A percentile compares a stretch with the other conserved stretches of the same genome.
Evolutionary conservation across 2,113 vertebrate species (phyloP).

Genomic region (Eubucco bourcierii): DNA sequence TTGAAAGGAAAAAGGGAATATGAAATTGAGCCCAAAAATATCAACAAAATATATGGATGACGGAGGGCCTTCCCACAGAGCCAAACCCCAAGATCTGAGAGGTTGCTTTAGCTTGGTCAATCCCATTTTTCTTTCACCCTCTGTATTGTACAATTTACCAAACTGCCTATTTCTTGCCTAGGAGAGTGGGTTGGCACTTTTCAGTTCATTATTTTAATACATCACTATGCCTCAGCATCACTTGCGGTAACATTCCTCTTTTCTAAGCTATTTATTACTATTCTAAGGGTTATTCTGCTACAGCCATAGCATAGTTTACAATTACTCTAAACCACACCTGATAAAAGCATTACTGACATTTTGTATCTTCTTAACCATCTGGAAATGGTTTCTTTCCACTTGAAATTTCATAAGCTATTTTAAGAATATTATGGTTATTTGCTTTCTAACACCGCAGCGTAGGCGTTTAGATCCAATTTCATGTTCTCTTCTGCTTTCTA

Average conservation of each 20-base stretch:
- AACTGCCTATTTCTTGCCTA: not conserved
- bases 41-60: not conserved
- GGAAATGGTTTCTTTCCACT: constrained; percentile 36
- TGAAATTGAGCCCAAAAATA: not conserved
- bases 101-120: not conserved
- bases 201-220: not conserved
- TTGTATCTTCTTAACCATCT: constrained; percentile 1
- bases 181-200: not conserved
- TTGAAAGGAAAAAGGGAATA: not conserved
- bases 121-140: not conserved
- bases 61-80: not conserved
- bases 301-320: not conserved
- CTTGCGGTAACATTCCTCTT: not conserved
- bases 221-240: not conserved
- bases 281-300: not conserved
- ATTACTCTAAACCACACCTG: not conserved
- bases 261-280: not conserved
- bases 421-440: constrained; percentile 50
- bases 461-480: constrained; percentile 39
- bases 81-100: not conserved
- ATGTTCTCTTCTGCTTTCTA: constrained; percentile 54
- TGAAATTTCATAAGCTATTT: constrained; percentile 50
- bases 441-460: constrained; percentile 43
- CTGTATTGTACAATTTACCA: not conserved
- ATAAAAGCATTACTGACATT: not conserved